Base-by-base conservation (phyloP, 2,888 invertebrate species). In the Chaetoderma sp. region DNA sequence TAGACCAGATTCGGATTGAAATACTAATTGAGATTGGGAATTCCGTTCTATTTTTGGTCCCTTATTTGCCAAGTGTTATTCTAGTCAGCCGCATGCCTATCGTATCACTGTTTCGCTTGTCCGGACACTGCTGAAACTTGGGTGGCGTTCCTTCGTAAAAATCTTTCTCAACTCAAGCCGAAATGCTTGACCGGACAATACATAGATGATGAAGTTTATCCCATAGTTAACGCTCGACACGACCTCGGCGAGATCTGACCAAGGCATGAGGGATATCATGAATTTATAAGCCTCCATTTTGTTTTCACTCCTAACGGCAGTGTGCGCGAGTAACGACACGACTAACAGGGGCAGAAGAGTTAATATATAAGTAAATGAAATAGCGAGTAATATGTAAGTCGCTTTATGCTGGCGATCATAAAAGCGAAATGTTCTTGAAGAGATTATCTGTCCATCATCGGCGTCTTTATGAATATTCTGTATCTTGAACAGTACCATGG, bases 201-300 rank as follows among this genome's bases (percentile, higher is more conserved):
- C 75, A 72, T 79, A 79, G 55, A 79, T 78, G 72, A 75, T 78
- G 68, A 79, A 78, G 65, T 79, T 79, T 49, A 69, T 63, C 6
- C 72, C 74, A 68, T 77, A 79, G 70, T 77, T 79, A 42, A 79
- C 27, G 54, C 76, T 75, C 1, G 74, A 71, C 23, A 79, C 21
- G 16, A 73, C 69, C 54, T 71, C 72, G 25, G 77, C 56, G 8
- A 78, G 21, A 28, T 69, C 47, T 18, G 58, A 47, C 63, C 75
- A 71, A 33, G 75, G 75, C 33, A 66, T 47, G 27, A 68, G 32
- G 18, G 58, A 44, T n/a, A 60, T 13, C 27, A 72, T 50, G 4
- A 67, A 27, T 16, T 23, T 28, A 8, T 45, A 25, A 32, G 73
- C 70, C 0, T 62, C 47, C n/a, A 23, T 18, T 1, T 45, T 25